Conservation (phyloP, 2,113 vertebrate genomes). For the Mandrillus leucophaeus region DNA sequence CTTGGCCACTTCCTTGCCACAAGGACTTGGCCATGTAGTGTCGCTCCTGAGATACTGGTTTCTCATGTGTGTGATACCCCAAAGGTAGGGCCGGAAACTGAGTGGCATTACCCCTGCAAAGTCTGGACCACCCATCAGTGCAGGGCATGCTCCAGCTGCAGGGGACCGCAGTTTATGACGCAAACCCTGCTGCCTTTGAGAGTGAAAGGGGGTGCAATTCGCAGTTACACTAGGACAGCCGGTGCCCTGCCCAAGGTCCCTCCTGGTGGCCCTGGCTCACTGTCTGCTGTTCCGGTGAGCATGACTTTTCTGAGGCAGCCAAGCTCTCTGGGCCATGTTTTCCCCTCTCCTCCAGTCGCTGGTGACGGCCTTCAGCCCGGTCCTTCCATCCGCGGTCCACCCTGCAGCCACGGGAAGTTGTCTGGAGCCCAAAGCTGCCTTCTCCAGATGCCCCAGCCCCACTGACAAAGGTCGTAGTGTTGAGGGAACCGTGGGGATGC, state of each 20-base stretch:
- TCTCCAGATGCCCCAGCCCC: accelerated
- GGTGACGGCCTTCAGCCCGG: accelerated
- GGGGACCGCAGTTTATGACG: accelerated
- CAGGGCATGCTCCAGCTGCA: accelerated
- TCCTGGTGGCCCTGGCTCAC: not conserved
- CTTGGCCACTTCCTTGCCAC: accelerated
- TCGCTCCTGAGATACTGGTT: not conserved
- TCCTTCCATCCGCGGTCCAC: too few relatives aligned
- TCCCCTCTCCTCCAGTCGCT: not conserved
- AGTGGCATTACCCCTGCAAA: accelerated
- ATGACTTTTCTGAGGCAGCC: not conserved
- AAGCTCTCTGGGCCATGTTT: not conserved
- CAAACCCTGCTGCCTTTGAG: accelerated
- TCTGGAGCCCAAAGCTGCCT: not conserved
- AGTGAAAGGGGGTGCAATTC: accelerated
- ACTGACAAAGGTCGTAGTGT: not conserved
- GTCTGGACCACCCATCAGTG: accelerated
- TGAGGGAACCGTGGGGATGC: not conserved
- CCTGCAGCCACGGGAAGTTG: not conserved
- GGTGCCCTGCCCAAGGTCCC: too few relatives aligned
- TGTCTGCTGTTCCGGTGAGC: accelerated
- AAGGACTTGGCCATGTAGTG: not conserved
- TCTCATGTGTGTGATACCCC: accelerated
- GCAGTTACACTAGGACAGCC: accelerated
- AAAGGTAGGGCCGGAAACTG: accelerated